A percentile compares a stretch with the other conserved stretches of the same genome.
phyloP scores from a whole-genome alignment of 1,140 invertebrate species.

The Homarus americanus region DNA sequence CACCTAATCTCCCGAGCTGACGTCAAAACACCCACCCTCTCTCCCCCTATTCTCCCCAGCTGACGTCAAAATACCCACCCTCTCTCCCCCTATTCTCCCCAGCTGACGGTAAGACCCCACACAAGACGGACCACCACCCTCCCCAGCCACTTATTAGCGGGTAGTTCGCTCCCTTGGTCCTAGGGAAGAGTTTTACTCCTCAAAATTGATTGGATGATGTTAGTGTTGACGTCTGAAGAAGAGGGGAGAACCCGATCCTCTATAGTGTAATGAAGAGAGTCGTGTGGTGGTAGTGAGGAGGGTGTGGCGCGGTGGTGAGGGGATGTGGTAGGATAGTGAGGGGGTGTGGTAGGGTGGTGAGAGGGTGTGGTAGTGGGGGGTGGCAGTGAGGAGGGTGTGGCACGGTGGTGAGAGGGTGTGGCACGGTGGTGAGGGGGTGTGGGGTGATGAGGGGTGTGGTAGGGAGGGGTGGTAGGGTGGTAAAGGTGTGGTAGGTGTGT shows the following conservation, averaged over 20 bases:
- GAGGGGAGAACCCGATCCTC: background rate
- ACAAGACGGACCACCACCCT: too few species aligned
- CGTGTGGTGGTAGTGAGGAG: too few species aligned
- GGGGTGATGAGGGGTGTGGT: background rate
- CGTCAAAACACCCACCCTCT: too few species aligned
- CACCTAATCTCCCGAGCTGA: too few species aligned
- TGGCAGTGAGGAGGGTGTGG: too few species aligned
- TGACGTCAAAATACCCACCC: too few species aligned
- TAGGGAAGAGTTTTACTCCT: conserved; percentile 9
- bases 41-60: too few species aligned
- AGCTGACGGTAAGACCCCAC: too few species aligned
- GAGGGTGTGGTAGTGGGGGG: too few species aligned
- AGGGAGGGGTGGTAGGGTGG: background rate
- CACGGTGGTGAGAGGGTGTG: background rate
- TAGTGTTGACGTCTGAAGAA: background rate
- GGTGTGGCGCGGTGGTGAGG: background rate
- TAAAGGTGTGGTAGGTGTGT: background rate
- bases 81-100: too few species aligned
- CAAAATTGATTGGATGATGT: conserved; percentile 11
- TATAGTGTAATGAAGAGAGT: background rate
- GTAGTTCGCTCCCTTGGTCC: background rate
- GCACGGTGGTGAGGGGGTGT: conserved; percentile 1
- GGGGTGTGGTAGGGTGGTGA: background rate
- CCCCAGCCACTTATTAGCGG: conserved; percentile 14
- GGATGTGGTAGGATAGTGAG: background rate